Percentiles rank a stretch among this genome's conserved stretches.
phyloP scores from a whole-genome alignment of 2,888 invertebrate species.

The Andrena marginata region DNA sequence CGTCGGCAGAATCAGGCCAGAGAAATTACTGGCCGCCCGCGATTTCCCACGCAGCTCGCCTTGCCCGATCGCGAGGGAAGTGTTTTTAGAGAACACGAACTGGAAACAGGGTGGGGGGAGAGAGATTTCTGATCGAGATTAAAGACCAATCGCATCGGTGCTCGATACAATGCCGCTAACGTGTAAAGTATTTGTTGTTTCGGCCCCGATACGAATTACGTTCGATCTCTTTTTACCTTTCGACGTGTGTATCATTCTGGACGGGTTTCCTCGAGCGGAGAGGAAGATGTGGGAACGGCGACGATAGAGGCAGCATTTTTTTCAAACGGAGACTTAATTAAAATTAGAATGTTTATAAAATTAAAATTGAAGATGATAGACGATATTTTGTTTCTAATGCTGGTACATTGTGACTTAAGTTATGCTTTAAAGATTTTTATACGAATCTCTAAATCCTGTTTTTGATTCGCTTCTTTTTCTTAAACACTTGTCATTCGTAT shows the following conservation, averaged over 20 bases:
- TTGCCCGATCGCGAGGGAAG: slow-evolving; percentile 64
- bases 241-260: slow-evolving; percentile 6
- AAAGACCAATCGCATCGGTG: slow-evolving; percentile 64
- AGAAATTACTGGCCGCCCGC: slow-evolving; percentile 72
- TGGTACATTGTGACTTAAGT: too few relatives aligned
- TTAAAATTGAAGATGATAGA: too few relatives aligned
- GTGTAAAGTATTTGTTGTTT: slow-evolving; percentile 62
- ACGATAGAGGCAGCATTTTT: not conserved
- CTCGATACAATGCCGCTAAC: slow-evolving; percentile 56
- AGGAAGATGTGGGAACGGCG: not conserved
- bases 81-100: slow-evolving; percentile 66
- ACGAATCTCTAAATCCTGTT: too few relatives aligned
- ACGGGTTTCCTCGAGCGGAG: not conserved
- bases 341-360: too few relatives aligned
- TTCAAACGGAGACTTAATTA: not conserved
- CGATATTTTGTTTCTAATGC: too few relatives aligned
- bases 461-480: too few relatives aligned
- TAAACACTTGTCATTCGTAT: too few relatives aligned
- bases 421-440: too few relatives aligned
- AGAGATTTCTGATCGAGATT: slow-evolving; percentile 68
- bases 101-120: slow-evolving; percentile 34
- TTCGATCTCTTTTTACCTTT: slow-evolving; percentile 10
- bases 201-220: slow-evolving; percentile 52
- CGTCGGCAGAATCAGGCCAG: slow-evolving; percentile 75
- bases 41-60: slow-evolving; percentile 75